These are phyloP conservation scores for Atopsyche davidsoni DNA, from an alignment of 1,140 invertebrate species.

Conservation along the genomic window DNA sequence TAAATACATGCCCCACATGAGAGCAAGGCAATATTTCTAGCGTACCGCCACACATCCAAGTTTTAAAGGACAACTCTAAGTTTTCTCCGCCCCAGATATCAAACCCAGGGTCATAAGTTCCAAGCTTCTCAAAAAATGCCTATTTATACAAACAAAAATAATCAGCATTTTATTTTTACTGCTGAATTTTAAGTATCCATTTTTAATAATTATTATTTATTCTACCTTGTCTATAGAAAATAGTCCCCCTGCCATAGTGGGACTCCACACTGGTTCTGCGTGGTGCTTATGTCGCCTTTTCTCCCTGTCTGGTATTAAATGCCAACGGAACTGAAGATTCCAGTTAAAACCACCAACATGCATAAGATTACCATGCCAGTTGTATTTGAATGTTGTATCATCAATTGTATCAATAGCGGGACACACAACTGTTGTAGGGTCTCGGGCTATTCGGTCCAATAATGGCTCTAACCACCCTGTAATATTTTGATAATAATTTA, in stretches of 20 bases:
- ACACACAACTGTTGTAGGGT: conserved; percentile 87
- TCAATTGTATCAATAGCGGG: conserved; percentile 92
- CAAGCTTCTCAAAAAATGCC: conserved; percentile 86
- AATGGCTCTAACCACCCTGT: conserved; percentile 95
- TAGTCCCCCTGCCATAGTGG: conserved; percentile 88
- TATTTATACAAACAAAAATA: conserved; percentile 30
- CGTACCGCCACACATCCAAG: conserved; percentile 81
- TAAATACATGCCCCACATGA: conserved; percentile 97
- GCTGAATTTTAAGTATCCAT: no score
- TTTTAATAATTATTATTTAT: no score
- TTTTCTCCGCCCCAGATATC: conserved; percentile 99
- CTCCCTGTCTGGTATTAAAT: conserved; percentile 90
- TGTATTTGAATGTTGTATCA: conserved; percentile 84
- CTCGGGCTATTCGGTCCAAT: conserved; percentile 84
- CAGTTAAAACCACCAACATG: conserved; percentile 97
- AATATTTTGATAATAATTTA: no score
- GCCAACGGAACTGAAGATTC: conserved; percentile 96
- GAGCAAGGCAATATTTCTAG: conserved; percentile 98
- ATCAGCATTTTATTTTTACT: no score
- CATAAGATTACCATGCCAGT: conserved; percentile 78
- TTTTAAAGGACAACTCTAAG: conserved; percentile 94
- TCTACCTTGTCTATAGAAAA: conserved; percentile 61
- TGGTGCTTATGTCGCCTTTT: conserved; percentile 75
- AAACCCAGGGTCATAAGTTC: conserved; percentile 96
- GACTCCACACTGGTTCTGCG: conserved; percentile 89